A percentile compares a stretch with the other conserved stretches of the same genome.
Conservation (phyloP, 2,797 vertebrate species). For the Xiphophorus birchmanni region DNA sequence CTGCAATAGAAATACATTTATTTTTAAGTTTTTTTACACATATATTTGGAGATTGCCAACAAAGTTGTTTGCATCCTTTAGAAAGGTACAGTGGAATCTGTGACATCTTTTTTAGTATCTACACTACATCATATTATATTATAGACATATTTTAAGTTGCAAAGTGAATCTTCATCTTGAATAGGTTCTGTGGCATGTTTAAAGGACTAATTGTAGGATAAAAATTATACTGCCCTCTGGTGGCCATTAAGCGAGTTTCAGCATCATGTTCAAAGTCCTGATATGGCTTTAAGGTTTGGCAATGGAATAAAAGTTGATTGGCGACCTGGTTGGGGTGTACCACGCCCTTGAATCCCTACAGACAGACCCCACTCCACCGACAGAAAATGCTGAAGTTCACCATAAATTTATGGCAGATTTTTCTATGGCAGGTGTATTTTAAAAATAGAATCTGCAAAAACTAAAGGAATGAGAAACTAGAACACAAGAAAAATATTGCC, state of each 20-base stretch:
- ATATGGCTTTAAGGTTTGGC: background rate
- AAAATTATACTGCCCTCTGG: background rate
- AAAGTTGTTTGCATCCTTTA: background rate
- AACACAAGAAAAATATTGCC: background rate
- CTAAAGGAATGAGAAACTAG: background rate
- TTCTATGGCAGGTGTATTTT: background rate
- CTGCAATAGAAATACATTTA: background rate
- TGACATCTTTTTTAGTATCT: background rate
- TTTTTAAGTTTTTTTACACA: background rate
- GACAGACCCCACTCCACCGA: background rate
- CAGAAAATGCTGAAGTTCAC: background rate
- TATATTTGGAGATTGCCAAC: background rate
- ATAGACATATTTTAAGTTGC: background rate
- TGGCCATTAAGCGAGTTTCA: background rate
- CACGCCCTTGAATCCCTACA: background rate
- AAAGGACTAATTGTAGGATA: background rate
- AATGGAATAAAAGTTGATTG: background rate
- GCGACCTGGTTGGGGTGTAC: background rate
- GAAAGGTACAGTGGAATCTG: background rate
- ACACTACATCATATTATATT: background rate
- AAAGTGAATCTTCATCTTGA: background rate
- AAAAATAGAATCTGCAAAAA: background rate
- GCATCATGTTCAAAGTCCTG: background rate
- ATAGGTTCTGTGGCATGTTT: background rate
- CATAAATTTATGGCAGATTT: background rate